phyloP scores from a whole-genome alignment of 2,113 vertebrate genomes.

The Salvelinus fontinalis region DNA sequence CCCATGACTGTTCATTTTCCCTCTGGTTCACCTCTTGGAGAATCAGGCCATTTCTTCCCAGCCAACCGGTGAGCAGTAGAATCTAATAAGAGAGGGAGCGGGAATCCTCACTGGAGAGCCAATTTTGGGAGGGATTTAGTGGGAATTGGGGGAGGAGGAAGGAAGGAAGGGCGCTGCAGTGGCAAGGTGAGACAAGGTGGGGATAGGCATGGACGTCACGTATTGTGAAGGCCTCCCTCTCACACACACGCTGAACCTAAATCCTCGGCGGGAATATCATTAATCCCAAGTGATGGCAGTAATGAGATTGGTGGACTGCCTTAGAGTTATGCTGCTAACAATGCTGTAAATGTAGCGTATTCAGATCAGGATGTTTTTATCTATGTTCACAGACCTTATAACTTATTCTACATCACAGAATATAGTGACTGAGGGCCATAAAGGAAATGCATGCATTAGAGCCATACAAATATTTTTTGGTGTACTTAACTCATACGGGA shows the following conservation, averaged over 20 bases:
- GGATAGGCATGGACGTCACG: conserved; percentile 74
- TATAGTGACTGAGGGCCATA: too few relatives aligned
- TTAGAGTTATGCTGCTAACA: conserved; percentile 47
- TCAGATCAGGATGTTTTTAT: conserved; percentile 21
- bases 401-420: conserved; percentile 1
- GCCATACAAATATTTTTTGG: neutral
- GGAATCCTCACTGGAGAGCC: too few relatives aligned
- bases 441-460: neutral
- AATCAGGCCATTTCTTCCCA: too few relatives aligned
- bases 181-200: conserved; percentile 78
- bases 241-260: conserved; percentile 42
- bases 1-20: too few relatives aligned
- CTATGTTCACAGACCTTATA: conserved; percentile 22
- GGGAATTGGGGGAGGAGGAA: too few relatives aligned
- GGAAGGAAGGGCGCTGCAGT: conserved; percentile 39
- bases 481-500: too few relatives aligned
- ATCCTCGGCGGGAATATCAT: conserved; percentile 43
- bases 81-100: too few relatives aligned
- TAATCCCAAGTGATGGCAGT: conserved; percentile 54
- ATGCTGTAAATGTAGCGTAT: conserved; percentile 46
- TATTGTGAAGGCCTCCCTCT: conserved; percentile 54
- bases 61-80: too few relatives aligned
- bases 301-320: conserved; percentile 64
- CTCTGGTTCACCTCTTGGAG: too few relatives aligned
- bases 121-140: too few relatives aligned